Base-by-base conservation (phyloP, 92 coral and sea anemone species). In the Blastomussa wellsi region DNA sequence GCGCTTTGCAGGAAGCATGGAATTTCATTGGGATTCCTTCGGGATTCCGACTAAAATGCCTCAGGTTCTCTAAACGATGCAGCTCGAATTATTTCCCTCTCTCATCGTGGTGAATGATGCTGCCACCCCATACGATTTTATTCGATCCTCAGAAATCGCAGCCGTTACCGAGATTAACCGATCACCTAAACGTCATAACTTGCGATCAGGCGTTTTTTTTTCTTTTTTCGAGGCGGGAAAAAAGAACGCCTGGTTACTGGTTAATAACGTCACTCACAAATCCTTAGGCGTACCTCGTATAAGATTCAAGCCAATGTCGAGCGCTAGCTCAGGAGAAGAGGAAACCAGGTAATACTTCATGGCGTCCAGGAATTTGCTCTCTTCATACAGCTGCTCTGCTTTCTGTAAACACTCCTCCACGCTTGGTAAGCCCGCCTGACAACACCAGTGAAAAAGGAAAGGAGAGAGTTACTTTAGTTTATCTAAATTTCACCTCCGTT, bases 241-340 rank as follows among this genome's bases (percentile, higher is more conserved):
- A n/a, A n/a, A n/a, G n/a, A n/a, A n/a, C n/a, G n/a, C n/a, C n/a
- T n/a, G n/a, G n/a, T n/a, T n/a, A n/a, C n/a, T n/a, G n/a, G n/a
- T n/a, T n/a, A n/a, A n/a, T n/a, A n/a, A n/a, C n/a, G n/a, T n/a
- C n/a, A n/a, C n/a, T n/a, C n/a, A n/a, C n/a, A n/a, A n/a, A n/a
- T n/a, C n/a, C n/a, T n/a, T n/a, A 3, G 12, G 11, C 49, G 49
- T 44, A 94, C 98, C 98, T 88, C 98, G 87, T 12, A 88, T 91
- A 26, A 96, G 90, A 85, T 96, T 96, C 32, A 96, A 84, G 5
- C 98, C 98, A 72, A 94, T 86, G 82, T 96, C 98, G 24, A 96
- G 85, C 47, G 98, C 93, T 22, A 92, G 82, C 85, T 96, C 98
- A 37, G 98, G 98, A 12, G 96, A 82, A 15, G 94, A 80, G 4